A percentile compares a stretch with the other conserved stretches of the same genome.
These are phyloP conservation scores for Arrhamphus sclerolepis DNA, from an alignment of 2,797 vertebrate genomes.

Conservation along the genomic window DNA sequence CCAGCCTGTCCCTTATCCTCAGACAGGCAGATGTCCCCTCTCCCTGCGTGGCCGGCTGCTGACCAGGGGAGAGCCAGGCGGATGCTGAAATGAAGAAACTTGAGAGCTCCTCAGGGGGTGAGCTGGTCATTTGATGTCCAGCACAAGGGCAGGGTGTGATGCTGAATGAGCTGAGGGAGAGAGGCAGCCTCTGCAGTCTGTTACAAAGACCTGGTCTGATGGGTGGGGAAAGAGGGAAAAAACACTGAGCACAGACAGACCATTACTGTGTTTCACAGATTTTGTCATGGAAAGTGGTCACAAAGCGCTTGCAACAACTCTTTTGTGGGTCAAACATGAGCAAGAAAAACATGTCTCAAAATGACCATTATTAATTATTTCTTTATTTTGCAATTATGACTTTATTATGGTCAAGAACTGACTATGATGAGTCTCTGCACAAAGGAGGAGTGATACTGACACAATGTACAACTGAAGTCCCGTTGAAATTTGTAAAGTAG, in stretches of 20 bases:
- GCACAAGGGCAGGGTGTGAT: constrained; percentile 88
- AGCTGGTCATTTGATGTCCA: constrained; percentile 95
- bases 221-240: constrained; percentile 62
- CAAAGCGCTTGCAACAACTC: constrained; percentile 29
- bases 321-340: background rate
- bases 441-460: constrained; percentile 36
- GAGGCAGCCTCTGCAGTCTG: constrained; percentile 83
- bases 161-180: constrained; percentile 81
- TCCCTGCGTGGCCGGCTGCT: constrained; percentile 87
- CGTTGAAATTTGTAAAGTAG: constrained; percentile 66
- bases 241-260: constrained; percentile 57
- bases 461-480: constrained; percentile 49
- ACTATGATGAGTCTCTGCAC: constrained; percentile 12
- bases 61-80: constrained; percentile 89
- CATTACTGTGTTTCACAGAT: constrained; percentile 63
- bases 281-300: constrained; percentile 50
- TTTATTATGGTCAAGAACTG: constrained; percentile 3
- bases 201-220: constrained; percentile 74
- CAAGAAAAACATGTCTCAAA: background rate
- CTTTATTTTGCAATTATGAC: no score
- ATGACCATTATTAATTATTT: background rate
- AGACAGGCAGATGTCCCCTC: constrained; percentile 98
- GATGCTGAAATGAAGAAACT: constrained; percentile 95
- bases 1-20: constrained; percentile 89
- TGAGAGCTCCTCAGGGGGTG: constrained; percentile 94